Base-by-base conservation (phyloP, 2,888 invertebrate genomes). In the Taenaris catops region DNA sequence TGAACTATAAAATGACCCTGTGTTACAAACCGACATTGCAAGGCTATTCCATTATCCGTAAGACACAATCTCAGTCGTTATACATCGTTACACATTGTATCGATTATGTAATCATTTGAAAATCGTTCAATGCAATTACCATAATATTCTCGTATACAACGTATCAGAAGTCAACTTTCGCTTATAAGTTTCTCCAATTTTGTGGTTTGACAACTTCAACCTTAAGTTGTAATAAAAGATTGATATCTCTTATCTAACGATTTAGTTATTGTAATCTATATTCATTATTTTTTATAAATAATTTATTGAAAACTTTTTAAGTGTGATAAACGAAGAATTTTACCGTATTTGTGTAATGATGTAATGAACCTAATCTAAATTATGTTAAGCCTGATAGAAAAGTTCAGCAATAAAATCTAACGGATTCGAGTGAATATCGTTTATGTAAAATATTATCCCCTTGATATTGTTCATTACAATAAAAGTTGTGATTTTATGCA, bases 151-250 rank as follows among this genome's bases (percentile, higher is more conserved):
- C 55, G 54, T 56, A 58, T 58, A 58, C 59, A 12, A 31, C 16
- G 31, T 31, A 51, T 49, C 51, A 53, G 48, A 48, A 53, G 50
- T 55, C 58, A 52, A 76, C 80, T 80, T 83, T 80, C 79, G 63
- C 76, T 29, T 23, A 16, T 14, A 11, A 28, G 34, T 41, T 41
- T 41, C 41, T 38, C 38, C 31, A 18, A 34, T 38, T 31, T 38
- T 34, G 34, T 41, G 18, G 38, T 38, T 38, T 34, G 34, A 34
- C 41, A 31, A 34, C 34, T 34, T 38, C 33, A 25, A 23, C 10
- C 5, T 2, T 8, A 12, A 11, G 18, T 25, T 6, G n/a, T n/a
- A n/a, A n/a, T n/a, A n/a, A 24, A 12, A 17, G 10, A 20, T 34
- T 61, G 48, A 50, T 50, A 51, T 51, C 54, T 51, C 47, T 35